Evolutionary conservation across 2,888 invertebrate genomes (phyloP), one percentile per base, ranked within the genome.

Genomic region (Aspidiotus rigidus): DNA sequence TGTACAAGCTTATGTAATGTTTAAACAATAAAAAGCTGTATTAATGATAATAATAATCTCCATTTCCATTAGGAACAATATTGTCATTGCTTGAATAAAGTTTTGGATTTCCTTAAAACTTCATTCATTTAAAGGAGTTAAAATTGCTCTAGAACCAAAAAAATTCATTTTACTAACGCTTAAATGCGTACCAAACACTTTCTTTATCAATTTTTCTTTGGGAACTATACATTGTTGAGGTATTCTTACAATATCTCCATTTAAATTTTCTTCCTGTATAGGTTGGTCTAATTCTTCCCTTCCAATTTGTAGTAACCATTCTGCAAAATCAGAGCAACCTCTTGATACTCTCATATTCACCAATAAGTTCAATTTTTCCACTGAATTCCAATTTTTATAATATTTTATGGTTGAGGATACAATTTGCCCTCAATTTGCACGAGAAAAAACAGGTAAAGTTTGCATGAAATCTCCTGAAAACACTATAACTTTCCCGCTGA

Each of bases 391-490:
- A 13, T 39, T 6, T 2, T 13, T 10, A 60, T 3, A 28, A 11
- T 28, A 13, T 40, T 60, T 39, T 39, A 60, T 11, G 1, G 39
- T 39, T 3, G 11, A 2, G 13, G 9, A 2, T 17, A 60, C 40
- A 39, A 60, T 60, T 10, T 60, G 11, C 2, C 2, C 40, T 16
- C 40, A 6, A 17, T 60, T 60, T 5, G 39, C 39, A 2, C 39
- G 7, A 3, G 10, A 3, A 60, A 60, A 6, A 7, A 60, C 39
- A 28, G 60, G 60, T 13, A 60, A 17, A 10, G 39, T 39, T 15
- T 60, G 60, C 28, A 39, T 28, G 3, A 60, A 60, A 60, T 60
- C 60, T 11, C 60, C 60, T 60, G 39, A 17, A 11, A 60, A 40
- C 39, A 60, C 2, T 7, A 60, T 15, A 3, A 28, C 5, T 17